Base-by-base conservation (phyloP, 2,797 vertebrate species). In the Spinibarbus caldwelli region DNA sequence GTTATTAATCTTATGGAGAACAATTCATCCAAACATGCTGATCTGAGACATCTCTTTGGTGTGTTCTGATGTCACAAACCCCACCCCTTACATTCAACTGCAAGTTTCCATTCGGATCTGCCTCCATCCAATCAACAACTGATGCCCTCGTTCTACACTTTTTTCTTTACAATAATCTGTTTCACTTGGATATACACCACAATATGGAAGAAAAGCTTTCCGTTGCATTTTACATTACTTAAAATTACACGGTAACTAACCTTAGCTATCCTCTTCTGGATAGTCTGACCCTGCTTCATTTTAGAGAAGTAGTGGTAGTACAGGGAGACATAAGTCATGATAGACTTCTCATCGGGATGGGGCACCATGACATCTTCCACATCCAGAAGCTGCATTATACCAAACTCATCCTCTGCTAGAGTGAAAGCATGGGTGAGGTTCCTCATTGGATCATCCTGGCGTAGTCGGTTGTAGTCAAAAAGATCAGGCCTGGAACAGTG, bases 281-380 rank as follows among this genome's bases (percentile, higher is more conserved):
- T 86, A 0, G 96, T 98, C 91, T 96, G 96, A 0, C 92, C 96
- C 86, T 96, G 96, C 89, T 94, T 96, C 93, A 97, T 91, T 88
- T 87, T 96, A 90, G 96, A 97, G 93, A 97, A 97, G 90, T 95
- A 96, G 91, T 97, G 96, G 90, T 97, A 98, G 92, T 96, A 98
- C 71, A 97, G 94, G 0, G 97, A 97, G 86, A 98, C 93, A 0
- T 97, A 98, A 90, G 97, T 98, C 97, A 98, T 98, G 92, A 98
- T 94, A 87, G 97, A 98, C 89, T 93, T 94, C 90, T 98, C 97
- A 1, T 98, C 97, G 0, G 97, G 96, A 45, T 95, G 95, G 5
- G 92, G 88, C 2, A 96, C 93, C 0, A 94, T 91, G 78, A 97
- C 94, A 43, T 98, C 97, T 82, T 98, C 97, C 2, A 96, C 94